A percentile compares a stretch with the other conserved stretches of the same genome.
Conservation (phyloP, 2,113 vertebrate genomes). For the Zosterops pallidus region DNA sequence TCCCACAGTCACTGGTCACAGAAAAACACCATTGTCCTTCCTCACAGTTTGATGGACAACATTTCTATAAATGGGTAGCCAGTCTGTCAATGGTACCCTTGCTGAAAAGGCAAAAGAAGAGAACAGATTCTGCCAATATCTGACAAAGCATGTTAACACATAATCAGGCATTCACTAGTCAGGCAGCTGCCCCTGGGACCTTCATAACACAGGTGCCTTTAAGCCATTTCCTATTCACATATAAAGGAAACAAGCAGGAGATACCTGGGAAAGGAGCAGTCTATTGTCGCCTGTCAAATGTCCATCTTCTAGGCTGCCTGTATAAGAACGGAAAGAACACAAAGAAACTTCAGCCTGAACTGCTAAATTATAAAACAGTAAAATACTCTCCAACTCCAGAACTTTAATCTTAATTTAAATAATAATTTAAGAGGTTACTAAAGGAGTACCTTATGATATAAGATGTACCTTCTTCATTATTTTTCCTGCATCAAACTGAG, state of each 20-base stretch:
- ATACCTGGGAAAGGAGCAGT: slow-evolving; percentile 90
- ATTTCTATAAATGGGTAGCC: slow-evolving; percentile 94
- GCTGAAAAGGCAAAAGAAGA: slow-evolving; percentile 89
- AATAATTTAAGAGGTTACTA: background rate
- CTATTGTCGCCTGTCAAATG: slow-evolving; percentile 79
- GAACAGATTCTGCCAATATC: slow-evolving; percentile 88
- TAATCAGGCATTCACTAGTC: slow-evolving; percentile 86
- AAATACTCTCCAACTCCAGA: slow-evolving; percentile 46
- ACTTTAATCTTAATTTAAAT: slow-evolving; percentile 40
- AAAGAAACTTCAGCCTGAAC: slow-evolving; percentile 64
- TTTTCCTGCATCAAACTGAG: background rate
- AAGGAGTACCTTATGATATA: background rate
- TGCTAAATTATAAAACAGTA: slow-evolving; percentile 60
- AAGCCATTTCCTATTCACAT: slow-evolving; percentile 87
- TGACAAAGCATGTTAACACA: slow-evolving; percentile 88
- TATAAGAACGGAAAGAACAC: slow-evolving; percentile 66
- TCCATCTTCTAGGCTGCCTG: slow-evolving; percentile 73
- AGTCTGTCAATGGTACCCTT: slow-evolving; percentile 88
- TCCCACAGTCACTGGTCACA: slow-evolving; percentile 99
- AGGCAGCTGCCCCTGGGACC: slow-evolving; percentile 86
- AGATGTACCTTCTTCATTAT: background rate
- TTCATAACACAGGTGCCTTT: slow-evolving; percentile 88
- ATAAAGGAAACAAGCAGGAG: slow-evolving; percentile 81
- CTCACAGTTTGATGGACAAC: slow-evolving; percentile 94
- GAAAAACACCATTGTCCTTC: slow-evolving; percentile 97